Conservation (phyloP, 2,113 vertebrate genomes). For the Nettapus auritus region DNA sequence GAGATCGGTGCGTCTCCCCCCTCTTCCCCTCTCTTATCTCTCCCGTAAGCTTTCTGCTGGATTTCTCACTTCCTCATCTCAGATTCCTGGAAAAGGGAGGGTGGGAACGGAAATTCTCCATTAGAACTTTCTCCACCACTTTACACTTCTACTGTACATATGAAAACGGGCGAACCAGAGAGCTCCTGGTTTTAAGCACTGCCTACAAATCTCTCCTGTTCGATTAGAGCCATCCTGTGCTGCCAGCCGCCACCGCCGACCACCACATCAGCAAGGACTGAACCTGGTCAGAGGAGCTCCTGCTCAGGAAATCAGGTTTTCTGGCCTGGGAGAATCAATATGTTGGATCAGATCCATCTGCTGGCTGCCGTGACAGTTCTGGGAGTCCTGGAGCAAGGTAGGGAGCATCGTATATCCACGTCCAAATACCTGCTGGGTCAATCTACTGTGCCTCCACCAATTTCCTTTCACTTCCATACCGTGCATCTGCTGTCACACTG, state of each 20-base stretch:
- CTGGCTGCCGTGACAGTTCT: constrained; percentile 80
- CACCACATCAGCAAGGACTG: not conserved
- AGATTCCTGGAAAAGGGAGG: not conserved
- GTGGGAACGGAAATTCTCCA: not conserved
- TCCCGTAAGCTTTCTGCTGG: not conserved
- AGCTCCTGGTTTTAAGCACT: not conserved
- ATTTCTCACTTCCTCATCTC: not conserved
- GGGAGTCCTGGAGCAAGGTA: constrained; percentile 87
- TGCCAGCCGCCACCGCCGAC: rapidly evolving
- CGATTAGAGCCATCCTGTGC: not conserved
- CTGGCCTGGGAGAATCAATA: not conserved
- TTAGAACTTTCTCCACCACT: not conserved
- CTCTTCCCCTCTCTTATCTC: not conserved
- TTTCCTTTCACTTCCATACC: not conserved
- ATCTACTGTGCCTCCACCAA: not conserved
- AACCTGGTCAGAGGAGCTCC: not conserved
- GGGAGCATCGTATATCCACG: not conserved
- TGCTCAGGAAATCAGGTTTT: not conserved
- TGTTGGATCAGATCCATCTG: constrained; percentile 76
- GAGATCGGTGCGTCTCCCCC: not conserved
- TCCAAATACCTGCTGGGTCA: not conserved
- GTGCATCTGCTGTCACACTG: not conserved
- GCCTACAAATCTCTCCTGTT: not conserved
- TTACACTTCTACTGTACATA: not conserved
- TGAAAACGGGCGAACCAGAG: rapidly evolving